Base-by-base conservation (phyloP, 2,113 vertebrate species). In the Syngnathus typhle region DNA sequence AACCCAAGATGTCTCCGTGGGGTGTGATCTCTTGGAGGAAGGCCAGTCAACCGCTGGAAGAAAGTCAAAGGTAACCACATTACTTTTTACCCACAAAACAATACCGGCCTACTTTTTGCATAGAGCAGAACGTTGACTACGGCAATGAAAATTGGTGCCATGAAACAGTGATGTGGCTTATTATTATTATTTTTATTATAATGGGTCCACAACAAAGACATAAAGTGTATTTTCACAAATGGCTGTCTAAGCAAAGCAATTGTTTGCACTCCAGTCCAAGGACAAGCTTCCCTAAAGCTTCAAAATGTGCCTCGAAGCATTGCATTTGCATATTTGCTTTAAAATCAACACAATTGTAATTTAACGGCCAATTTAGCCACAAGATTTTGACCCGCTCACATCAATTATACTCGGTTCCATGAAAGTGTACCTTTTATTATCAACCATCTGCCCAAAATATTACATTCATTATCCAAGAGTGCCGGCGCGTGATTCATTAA, bases 1-100 rank as follows among this genome's bases (percentile, higher is more conserved):
- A 93, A 65, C 97, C 97, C 1, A 96, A 93, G 88, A 98, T 98
- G 83, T 98, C 96, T 73, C 97, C 97, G 2, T 93, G 91, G 88
- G 96, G 96, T 36, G 88, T 87, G 78, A 94, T 96, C 74, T 92
- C 90, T 23, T 99, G 97, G 97, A 93, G 92, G 84, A 98, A 95
- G 87, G 94, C 93, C 84, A 93, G 81, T 65, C 95, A 96, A 70
- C 71, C 91, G 59, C 82, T 98, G 0, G 82, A 68, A 82, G 92
- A 93, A 80, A 96, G 85, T 61, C 91, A 91, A 84, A 98, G 96
- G 97, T 98, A 95, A 88, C 36, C 32, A 0, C 32, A 4, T 12
- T 10, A 60, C 74, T 71, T 32, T 38, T 67, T 75, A 13, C 11
- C 64, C 36, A 49, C 27, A 39, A 55, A 64, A 27, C 36, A 43